Evolutionary conservation across 2,113 vertebrate species (phyloP).

Genomic region (Lathamus discolor): DNA sequence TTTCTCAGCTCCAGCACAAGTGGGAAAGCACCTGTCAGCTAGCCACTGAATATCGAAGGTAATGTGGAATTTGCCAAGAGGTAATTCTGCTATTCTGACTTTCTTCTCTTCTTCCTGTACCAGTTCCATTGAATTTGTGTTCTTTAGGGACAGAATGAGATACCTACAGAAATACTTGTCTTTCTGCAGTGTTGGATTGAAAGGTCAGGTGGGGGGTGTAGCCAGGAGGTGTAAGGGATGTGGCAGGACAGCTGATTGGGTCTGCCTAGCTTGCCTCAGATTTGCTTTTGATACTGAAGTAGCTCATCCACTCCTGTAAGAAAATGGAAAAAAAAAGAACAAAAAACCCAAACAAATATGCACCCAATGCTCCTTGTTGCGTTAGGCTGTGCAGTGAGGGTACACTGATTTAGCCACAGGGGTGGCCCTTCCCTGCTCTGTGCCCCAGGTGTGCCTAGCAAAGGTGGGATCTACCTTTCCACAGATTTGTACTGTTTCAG

Average conservation of each 20-base stretch:
- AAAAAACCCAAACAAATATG: neutral
- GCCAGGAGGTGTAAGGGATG: neutral
- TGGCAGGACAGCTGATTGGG: neutral
- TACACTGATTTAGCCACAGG: neutral
- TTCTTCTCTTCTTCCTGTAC: neutral
- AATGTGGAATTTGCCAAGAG: neutral
- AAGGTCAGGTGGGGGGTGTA: neutral
- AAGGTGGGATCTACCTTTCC: neutral
- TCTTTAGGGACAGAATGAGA: neutral
- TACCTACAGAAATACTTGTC: neutral
- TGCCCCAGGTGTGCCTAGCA: neutral
- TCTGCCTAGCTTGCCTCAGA: neutral
- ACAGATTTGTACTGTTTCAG: neutral
- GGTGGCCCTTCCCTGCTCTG: neutral
- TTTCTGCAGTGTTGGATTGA: neutral
- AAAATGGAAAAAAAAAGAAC: neutral
- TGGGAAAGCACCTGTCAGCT: conserved; percentile 65
- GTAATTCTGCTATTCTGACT: neutral
- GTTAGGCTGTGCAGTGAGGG: neutral
- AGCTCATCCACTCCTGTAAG: neutral
- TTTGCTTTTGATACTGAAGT: neutral
- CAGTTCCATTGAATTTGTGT: neutral
- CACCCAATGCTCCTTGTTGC: neutral
- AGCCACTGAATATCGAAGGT: conserved; percentile 67
- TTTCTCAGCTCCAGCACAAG: conserved; percentile 61